Evolutionary conservation across 2,888 invertebrate species (phyloP).

Genomic region (Polydrusus tereticollis): DNA sequence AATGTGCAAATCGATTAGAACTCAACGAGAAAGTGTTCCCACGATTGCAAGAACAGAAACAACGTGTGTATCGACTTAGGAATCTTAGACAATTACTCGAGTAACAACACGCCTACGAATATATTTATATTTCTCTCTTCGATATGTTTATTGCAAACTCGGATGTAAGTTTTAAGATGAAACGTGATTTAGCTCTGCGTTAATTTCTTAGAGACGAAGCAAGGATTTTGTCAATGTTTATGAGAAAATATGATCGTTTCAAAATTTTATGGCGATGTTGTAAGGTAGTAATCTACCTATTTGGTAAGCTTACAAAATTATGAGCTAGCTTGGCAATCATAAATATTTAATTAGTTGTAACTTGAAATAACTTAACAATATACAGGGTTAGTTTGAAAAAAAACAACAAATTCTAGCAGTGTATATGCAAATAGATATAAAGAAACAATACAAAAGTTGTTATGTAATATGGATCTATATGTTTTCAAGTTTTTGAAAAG

Average conservation of each 20-base stretch:
- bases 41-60: conserved; percentile 52
- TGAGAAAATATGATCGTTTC: background rate
- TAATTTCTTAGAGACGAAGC: background rate
- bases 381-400: background rate
- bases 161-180: conserved; percentile 48
- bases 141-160: conserved; percentile 52
- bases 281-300: background rate
- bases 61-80: conserved; percentile 55
- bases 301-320: background rate
- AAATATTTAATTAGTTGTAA: background rate
- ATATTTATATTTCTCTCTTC: conserved; percentile 56
- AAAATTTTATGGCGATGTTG: background rate
- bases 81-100: conserved; percentile 58
- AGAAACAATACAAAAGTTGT: too few species aligned
- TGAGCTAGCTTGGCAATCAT: background rate
- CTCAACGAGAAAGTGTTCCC: conserved; percentile 59
- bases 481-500: too few species aligned
- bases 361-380: background rate
- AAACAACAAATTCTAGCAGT: too few species aligned
- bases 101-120: conserved; percentile 59
- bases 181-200: background rate
- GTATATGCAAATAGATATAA: too few species aligned
- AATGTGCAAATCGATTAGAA: conserved; percentile 54
- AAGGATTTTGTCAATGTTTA: conserved; percentile 1
- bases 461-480: too few species aligned